Conservation (phyloP, 2,797 vertebrate species). For the Myotis daubentonii region DNA sequence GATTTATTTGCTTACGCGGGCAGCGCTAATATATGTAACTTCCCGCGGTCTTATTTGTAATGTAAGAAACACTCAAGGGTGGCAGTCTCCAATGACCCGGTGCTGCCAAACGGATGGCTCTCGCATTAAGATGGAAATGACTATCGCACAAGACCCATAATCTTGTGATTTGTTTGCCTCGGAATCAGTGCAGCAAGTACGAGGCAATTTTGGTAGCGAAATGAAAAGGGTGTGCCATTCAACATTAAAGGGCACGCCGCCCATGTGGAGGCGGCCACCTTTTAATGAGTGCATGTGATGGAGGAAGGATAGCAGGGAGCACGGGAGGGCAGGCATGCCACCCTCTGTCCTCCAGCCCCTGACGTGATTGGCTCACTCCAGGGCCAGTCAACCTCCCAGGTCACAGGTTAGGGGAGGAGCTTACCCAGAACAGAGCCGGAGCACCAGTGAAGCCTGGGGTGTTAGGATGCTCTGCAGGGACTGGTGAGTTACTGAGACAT, state of each 20-base stretch:
- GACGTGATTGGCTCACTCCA: accelerated
- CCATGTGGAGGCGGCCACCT: background rate
- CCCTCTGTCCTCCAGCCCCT: background rate
- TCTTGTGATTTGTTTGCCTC: constrained; percentile 32
- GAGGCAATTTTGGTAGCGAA: background rate
- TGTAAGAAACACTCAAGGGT: background rate
- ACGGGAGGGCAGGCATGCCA: background rate
- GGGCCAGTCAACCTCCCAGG: background rate
- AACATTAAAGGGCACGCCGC: too few relatives aligned
- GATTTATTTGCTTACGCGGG: constrained; percentile 61
- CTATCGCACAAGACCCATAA: background rate
- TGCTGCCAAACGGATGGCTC: background rate
- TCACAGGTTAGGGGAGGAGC: background rate
- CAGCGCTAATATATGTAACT: background rate
- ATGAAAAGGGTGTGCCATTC: background rate
- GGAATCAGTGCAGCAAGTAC: background rate
- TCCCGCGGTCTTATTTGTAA: constrained; percentile 19
- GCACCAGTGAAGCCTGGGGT: background rate
- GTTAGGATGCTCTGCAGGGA: background rate
- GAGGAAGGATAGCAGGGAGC: background rate
- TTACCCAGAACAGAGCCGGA: background rate
- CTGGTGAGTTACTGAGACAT: background rate
- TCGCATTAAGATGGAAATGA: background rate
- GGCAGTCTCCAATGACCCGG: background rate
- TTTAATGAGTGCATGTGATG: background rate